Percentiles rank a stretch among this genome's conserved stretches.
Conservation (phyloP, 2,888 invertebrate species). For the Meta bourneti region DNA sequence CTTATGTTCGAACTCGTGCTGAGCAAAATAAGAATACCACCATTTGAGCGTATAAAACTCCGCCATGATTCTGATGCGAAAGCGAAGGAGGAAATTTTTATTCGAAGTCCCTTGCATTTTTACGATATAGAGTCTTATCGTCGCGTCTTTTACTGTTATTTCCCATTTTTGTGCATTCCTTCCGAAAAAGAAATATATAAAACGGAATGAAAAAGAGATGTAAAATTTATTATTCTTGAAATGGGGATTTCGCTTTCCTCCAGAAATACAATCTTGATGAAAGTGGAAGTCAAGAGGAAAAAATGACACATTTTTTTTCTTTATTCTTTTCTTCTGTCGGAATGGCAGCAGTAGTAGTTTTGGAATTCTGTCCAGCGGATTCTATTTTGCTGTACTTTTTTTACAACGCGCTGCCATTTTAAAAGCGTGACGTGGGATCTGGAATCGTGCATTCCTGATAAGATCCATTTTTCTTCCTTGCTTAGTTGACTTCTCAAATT, state of each 20-base stretch:
- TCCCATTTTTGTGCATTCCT: neutral
- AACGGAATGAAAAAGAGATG: constrained; percentile 27
- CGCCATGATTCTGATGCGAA: neutral
- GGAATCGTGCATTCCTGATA: neutral
- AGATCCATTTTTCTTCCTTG: neutral
- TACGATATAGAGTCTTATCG: neutral
- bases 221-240: constrained; percentile 24
- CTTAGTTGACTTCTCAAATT: neutral
- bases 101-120: neutral
- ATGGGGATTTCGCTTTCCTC: neutral
- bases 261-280: constrained; percentile 1
- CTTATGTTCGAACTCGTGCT: neutral
- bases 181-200: neutral
- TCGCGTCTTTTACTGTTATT: neutral
- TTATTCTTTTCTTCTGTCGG: neutral
- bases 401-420: neutral
- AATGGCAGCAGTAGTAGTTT: neutral
- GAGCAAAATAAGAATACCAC: neutral
- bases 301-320: neutral
- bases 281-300: constrained; percentile 1
- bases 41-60: neutral
- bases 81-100: neutral
- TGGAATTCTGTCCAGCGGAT: neutral
- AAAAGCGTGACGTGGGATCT: neutral
- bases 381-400: neutral